Percentiles rank a stretch among this genome's conserved stretches.
phyloP scores from a whole-genome alignment of 2,113 vertebrate genomes.

The Camelus bactrianus region DNA sequence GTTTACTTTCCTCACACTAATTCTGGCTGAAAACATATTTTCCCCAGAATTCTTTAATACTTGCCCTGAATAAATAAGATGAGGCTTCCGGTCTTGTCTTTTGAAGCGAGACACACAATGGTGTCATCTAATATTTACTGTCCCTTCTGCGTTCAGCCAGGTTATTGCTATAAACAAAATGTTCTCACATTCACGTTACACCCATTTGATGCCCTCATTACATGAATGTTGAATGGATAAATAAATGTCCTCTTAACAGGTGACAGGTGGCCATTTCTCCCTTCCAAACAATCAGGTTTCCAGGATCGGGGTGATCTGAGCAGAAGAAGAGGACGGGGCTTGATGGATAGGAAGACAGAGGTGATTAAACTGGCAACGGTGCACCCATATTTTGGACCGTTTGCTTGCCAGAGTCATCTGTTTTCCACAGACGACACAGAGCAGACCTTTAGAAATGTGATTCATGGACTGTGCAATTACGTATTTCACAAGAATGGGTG shows the following conservation, averaged over 20 bases:
- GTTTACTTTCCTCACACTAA: not conserved
- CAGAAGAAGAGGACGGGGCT: too few relatives aligned
- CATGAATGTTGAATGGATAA: not conserved
- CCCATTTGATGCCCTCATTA: not conserved
- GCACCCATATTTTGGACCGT: not conserved
- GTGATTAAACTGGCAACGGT: not conserved
- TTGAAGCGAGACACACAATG: not conserved
- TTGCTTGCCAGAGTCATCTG: not conserved
- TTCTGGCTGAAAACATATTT: not conserved
- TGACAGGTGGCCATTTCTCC: not conserved
- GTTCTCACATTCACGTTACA: not conserved
- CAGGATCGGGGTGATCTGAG: too few relatives aligned
- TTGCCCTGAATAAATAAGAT: not conserved
- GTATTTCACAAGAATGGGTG: not conserved
- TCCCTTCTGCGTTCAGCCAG: not conserved
- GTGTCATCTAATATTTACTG: not conserved
- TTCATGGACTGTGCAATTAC: accelerated
- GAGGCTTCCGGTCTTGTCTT: not conserved
- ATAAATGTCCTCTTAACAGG: not conserved
- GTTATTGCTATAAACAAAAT: not conserved
- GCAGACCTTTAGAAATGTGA: not conserved
- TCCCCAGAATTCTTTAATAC: not conserved
- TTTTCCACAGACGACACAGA: accelerated
- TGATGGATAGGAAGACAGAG: not conserved
- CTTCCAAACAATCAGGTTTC: not conserved